Percentiles rank a stretch among this genome's conserved stretches.
phyloP scores from a whole-genome alignment of 2,797 vertebrate species.

The Scarus forsteni region DNA sequence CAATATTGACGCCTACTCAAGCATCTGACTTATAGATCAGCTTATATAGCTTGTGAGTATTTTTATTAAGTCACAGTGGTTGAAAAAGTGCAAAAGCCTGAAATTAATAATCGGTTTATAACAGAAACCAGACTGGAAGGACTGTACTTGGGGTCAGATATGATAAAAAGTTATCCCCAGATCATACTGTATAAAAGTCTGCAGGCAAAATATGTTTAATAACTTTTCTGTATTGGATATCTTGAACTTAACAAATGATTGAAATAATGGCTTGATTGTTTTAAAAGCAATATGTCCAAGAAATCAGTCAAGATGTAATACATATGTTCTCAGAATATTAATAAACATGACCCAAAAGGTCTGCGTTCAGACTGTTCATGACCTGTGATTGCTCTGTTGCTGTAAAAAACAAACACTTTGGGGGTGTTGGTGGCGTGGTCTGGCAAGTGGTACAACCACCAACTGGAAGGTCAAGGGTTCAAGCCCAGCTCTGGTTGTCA shows the following conservation, averaged over 20 bases:
- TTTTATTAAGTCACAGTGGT: not conserved
- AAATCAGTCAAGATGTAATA: no score
- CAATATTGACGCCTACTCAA: not conserved
- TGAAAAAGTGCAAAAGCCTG: not conserved
- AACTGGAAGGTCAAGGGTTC: no score
- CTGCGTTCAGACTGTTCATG: no score
- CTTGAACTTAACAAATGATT: not conserved
- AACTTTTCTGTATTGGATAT: not conserved
- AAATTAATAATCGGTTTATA: not conserved
- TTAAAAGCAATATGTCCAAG: no score
- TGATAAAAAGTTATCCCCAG: not conserved
- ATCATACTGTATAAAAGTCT: not conserved
- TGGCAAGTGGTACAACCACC: no score
- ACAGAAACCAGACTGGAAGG: constrained; percentile 1
- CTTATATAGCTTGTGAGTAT: not conserved
- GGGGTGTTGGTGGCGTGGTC: no score
- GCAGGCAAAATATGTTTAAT: not conserved
- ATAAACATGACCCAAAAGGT: no score
- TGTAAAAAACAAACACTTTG: no score
- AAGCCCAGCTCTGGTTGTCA: no score
- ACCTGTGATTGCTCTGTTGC: no score
- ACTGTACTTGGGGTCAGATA: not conserved
- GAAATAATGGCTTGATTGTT: no score
- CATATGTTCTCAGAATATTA: no score
- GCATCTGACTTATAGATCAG: constrained; percentile 2